A percentile compares a stretch with the other conserved stretches of the same genome.
Evolutionary conservation across 2,888 invertebrate genomes (phyloP).

Genomic region (Penaeus monodon): DNA sequence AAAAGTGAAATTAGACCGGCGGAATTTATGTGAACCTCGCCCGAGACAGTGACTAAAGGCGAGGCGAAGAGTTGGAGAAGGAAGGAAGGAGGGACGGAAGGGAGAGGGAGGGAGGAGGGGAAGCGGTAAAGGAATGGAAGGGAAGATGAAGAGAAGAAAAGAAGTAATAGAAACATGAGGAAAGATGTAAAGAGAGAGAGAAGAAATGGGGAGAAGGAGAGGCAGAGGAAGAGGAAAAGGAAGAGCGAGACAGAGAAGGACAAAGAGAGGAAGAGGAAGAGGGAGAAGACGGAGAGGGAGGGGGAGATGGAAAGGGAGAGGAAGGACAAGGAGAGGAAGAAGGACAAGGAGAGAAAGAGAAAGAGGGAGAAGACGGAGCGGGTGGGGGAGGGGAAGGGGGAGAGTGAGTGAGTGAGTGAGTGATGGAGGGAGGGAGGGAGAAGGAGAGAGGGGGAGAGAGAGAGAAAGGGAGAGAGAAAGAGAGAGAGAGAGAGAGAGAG

Average conservation of each 20-base stretch:
- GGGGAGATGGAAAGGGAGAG: background rate
- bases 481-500: background rate
- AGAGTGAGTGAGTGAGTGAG: background rate
- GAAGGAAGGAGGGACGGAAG: background rate
- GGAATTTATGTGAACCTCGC: slow-evolving; percentile 31
- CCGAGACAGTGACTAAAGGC: slow-evolving; percentile 24
- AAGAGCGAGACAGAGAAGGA: background rate
- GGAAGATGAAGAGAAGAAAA: no score
- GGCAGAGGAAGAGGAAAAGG: background rate
- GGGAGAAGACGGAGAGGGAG: slow-evolving; percentile 1
- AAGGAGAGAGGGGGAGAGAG: background rate
- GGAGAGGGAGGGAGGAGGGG: background rate
- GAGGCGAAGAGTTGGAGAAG: background rate
- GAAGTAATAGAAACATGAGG: background rate
- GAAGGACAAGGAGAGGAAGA: background rate
- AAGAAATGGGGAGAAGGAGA: background rate
- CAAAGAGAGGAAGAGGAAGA: background rate
- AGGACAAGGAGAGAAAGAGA: background rate
- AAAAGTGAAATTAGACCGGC: slow-evolving; percentile 39
- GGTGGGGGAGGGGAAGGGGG: background rate
- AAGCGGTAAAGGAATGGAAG: no score
- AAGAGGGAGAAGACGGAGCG: background rate
- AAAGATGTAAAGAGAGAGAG: background rate
- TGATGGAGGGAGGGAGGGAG: background rate
- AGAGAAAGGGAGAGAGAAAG: background rate